Conservation (phyloP, 2,113 vertebrate genomes). For the Gavia stellata region DNA sequence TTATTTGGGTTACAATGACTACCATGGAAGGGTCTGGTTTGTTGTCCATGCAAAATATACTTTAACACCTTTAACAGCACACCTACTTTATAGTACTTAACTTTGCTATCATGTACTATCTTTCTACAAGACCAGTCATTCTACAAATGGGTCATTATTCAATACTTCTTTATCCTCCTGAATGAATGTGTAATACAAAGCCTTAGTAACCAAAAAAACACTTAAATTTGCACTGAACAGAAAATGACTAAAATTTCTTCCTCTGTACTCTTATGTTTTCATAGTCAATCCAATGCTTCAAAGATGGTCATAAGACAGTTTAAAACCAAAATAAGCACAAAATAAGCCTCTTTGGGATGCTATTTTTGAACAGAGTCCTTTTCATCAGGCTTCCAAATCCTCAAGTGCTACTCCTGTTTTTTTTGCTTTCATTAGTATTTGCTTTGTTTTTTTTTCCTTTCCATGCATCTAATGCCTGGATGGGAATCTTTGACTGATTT, state of each 20-base stretch:
- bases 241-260: not conserved
- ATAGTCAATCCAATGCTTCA: not conserved
- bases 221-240: not conserved
- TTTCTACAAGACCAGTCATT: not conserved
- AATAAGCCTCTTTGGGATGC: not conserved
- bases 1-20: not conserved
- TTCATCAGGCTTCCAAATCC: not conserved
- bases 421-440: not conserved
- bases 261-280: not conserved
- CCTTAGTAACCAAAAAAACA: not conserved
- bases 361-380: not conserved
- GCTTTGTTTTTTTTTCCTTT: not conserved
- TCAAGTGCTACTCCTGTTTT: not conserved
- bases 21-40: not conserved
- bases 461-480: not conserved
- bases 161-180: not conserved
- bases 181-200: not conserved
- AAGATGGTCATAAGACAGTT: not conserved
- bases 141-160: not conserved
- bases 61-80: not conserved
- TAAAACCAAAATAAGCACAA: not conserved
- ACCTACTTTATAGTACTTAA: not conserved
- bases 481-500: not conserved
- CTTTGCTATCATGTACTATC: not conserved
- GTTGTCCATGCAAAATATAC: not conserved